Evolutionary conservation across 2,888 invertebrate species (phyloP), one percentile per base, ranked within the genome.

Genomic region (Tipula confusa): DNA sequence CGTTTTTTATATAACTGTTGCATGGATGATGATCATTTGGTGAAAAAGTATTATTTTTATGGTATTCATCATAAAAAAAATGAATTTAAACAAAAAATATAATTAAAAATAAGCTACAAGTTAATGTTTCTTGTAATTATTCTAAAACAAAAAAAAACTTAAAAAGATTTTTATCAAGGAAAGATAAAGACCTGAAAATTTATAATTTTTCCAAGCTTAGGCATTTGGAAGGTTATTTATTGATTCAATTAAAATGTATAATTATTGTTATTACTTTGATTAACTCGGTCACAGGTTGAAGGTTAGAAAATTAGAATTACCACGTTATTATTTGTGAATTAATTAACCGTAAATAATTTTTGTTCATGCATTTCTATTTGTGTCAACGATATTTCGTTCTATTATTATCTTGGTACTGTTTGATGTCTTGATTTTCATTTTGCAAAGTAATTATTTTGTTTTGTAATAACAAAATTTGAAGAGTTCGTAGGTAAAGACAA

Each of bases 101-200:
- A 64, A 64, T 64, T 64, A 64, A 64, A 64, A 64, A 64, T 64
- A 64, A 64, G 64, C 64, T 64, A 9, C 2, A 64, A 24, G 9
- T 64, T 43, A 43, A 43, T 64, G 24, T 24, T 64, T 64, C 24
- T 64, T 64, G n/a, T n/a, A 64, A 64, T 64, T 64, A 64, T 64
- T 64, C 64, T 64, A 24, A 64, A 64, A 64, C 24, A 64, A 24
- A 2, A 64, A 64, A 24, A 64, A 64, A 18, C 18, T 24, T n/a
- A n/a, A 64, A 64, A 38, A 64, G 64, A 64, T 64, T 9, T 64
- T 64, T 64, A 64, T 64, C 64, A 64, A 64, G 64, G 64, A 64
- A 64, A 64, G 64, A 24, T 64, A 64, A 64, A 64, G 24, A 64
- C 64, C 24, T 64, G 64, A 64, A 64, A 64, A 24, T 9, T 24